phyloP scores from a whole-genome alignment of 23 tunicate species.

The Styela plicata region DNA sequence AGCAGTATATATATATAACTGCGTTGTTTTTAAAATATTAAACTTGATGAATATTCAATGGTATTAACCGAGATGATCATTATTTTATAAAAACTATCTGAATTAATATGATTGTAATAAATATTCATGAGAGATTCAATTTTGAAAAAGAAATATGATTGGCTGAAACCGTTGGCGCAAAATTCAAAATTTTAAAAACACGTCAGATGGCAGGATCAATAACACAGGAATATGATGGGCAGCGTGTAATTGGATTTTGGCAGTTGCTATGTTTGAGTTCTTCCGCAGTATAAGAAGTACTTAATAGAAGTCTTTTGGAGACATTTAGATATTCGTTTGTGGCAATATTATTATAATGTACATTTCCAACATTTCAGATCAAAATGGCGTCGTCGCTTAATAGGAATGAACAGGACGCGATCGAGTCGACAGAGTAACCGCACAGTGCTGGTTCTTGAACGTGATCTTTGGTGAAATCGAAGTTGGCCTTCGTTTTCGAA shows the following conservation, averaged over 20 bases:
- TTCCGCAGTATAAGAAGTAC: neutral
- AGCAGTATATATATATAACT: too few species aligned
- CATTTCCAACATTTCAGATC: too few species aligned
- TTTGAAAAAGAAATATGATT: neutral
- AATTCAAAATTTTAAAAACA: neutral
- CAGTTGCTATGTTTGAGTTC: neutral
- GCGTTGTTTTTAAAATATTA: too few species aligned
- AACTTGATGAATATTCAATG: too few species aligned
- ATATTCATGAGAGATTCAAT: neutral
- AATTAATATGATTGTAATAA: neutral
- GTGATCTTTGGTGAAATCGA: neutral
- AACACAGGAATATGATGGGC: neutral
- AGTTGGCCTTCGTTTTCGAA: neutral
- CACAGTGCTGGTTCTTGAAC: neutral
- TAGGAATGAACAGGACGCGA: neutral
- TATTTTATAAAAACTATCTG: too few species aligned
- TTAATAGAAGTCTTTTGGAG: too few species aligned
- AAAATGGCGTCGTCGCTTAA: neutral
- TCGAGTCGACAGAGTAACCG: neutral
- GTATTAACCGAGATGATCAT: too few species aligned
- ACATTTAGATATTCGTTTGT: too few species aligned
- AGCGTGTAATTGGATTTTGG: neutral
- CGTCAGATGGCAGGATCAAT: neutral
- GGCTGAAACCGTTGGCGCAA: neutral
- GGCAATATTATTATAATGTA: too few species aligned